Evolutionary conservation across 2,888 invertebrate species (phyloP), one percentile per base, ranked within the genome.

Genomic region (Heliconius sara): DNA sequence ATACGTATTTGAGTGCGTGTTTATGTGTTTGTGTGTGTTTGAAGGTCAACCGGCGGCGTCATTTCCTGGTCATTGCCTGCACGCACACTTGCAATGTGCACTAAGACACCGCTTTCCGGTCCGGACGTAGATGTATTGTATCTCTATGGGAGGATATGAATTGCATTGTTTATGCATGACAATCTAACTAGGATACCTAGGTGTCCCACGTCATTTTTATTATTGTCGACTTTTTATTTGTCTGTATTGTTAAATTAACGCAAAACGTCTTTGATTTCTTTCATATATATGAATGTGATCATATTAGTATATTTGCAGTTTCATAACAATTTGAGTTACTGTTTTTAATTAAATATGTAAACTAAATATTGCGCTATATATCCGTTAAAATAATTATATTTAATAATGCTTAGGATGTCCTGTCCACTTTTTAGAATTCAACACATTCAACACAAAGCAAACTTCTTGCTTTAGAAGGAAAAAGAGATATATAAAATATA

Each of bases 51-150:
- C 88, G 94, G 92, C 94, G 93, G 94, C 94, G 93, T 93, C 94
- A 94, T 94, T 94, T 95, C 94, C 94, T 95, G 94, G 94, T 94
- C 94, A 94, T 93, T 94, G 94, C 88, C 93, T 91, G 93, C 87
- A 85, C 87, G 84, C 86, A 86, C 81, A 85, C 85, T 83, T 84
- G 81, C 86, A 70, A 68, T 73, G 77, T 81, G 83, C 83, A 81
- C 84, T 91, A 88, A 90, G 88, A 87, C 87, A 85, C 85, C 89
- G 89, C 91, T 90, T 92, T 93, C 93, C 94, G 93, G 91, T 90
- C 87, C 90, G 90, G 86, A 86, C 82, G 83, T 86, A 86, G 87
- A 86, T 85, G 84, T 87, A 89, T 90, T 91, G 89, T 91, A 79
- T 79, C 84, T 84, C 86, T 86, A 86, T 85, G 85, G 85, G 84